These are phyloP conservation scores for Cantharis flavilabris DNA, from an alignment of 2,888 invertebrate species.

Conservation along the genomic window DNA sequence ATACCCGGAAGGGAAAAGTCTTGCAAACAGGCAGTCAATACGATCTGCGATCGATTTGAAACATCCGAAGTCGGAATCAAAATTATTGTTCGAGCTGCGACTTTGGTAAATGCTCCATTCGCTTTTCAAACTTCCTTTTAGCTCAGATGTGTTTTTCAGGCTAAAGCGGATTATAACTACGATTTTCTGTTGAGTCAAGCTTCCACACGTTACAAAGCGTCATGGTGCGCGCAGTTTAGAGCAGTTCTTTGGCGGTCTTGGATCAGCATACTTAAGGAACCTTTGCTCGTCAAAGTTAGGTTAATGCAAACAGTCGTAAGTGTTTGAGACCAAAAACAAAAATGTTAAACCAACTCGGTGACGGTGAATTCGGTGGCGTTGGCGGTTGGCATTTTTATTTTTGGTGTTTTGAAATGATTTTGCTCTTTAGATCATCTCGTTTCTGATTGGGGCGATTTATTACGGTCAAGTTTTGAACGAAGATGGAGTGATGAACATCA, in stretches of 20 bases:
- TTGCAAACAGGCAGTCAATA: slow-evolving; percentile 76
- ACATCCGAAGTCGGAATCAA: slow-evolving; percentile 66
- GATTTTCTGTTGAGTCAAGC: slow-evolving; percentile 45
- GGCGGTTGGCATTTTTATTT: too few relatives aligned
- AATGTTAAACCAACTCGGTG: too few relatives aligned
- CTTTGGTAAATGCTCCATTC: slow-evolving; percentile 46
- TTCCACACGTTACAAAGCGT: slow-evolving; percentile 74
- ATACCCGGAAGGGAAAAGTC: slow-evolving; percentile 83
- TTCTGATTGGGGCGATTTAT: slow-evolving; percentile 86
- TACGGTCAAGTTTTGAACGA: slow-evolving; percentile 80
- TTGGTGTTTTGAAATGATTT: neutral
- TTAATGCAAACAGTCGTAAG: slow-evolving; percentile 87
- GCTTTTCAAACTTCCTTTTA: too few relatives aligned
- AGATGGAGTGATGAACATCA: slow-evolving; percentile 92
- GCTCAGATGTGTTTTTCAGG: neutral
- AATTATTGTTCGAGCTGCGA: slow-evolving; percentile 61
- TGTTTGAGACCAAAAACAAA: slow-evolving; percentile 35
- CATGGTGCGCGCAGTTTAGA: slow-evolving; percentile 85
- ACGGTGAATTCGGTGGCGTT: too few relatives aligned
- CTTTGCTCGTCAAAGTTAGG: slow-evolving; percentile 86
- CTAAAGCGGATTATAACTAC: slow-evolving; percentile 19
- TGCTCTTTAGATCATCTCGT: slow-evolving; percentile 74
- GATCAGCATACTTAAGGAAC: slow-evolving; percentile 87
- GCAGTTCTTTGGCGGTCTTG: slow-evolving; percentile 91
- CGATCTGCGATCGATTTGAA: slow-evolving; percentile 78